Percentiles rank a stretch among this genome's conserved stretches.
Evolutionary conservation across 2,888 invertebrate species (phyloP).

Genomic region (Ypsolopha sequella): DNA sequence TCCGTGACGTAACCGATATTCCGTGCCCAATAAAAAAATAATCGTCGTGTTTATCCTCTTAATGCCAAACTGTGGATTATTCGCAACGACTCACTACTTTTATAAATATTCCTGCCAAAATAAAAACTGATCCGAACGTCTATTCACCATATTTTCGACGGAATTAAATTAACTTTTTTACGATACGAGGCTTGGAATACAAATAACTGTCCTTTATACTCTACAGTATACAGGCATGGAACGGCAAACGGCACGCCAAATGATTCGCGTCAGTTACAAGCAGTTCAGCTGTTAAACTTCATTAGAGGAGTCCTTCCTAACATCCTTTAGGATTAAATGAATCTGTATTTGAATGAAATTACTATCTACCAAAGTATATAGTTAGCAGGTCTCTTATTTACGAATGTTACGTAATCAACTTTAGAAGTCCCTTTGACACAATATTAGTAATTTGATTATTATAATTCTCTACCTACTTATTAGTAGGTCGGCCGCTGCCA

Average conservation of each 20-base stretch:
- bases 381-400: neutral
- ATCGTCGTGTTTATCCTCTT: slow-evolving; percentile 42
- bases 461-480: slow-evolving; percentile 2
- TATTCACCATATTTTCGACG: too few species aligned
- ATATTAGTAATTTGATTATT: slow-evolving; percentile 6
- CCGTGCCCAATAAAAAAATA: slow-evolving; percentile 47
- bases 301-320: neutral
- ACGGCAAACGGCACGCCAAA: neutral
- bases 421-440: slow-evolving; percentile 3
- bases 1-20: slow-evolving; percentile 50
- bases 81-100: slow-evolving; percentile 23
- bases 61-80: slow-evolving; percentile 47
- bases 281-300: neutral
- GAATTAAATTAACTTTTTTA: too few species aligned
- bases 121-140: too few species aligned
- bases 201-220: too few species aligned
- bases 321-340: neutral
- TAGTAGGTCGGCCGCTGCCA: slow-evolving; percentile 3
- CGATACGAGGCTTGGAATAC: too few species aligned
- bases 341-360: neutral
- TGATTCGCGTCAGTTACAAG: neutral
- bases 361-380: neutral
- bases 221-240: too few species aligned
- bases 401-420: neutral
- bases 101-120: neutral